Conservation (phyloP, 2,113 vertebrate species). For the Chaetura pelagica region DNA sequence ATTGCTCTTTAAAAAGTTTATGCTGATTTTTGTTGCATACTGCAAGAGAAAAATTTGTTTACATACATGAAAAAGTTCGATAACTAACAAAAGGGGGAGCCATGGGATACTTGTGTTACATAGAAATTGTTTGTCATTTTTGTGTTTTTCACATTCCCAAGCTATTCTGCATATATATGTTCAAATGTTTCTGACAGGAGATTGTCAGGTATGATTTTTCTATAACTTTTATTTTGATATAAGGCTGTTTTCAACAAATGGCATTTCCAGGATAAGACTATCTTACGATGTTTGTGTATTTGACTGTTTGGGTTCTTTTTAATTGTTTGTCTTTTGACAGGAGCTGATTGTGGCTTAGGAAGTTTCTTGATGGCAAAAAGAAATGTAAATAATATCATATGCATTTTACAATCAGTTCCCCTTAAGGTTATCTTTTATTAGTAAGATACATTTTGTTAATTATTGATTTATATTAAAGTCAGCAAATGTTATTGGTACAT, state of each 20-base stretch:
- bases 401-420: constrained; percentile 74
- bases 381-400: constrained; percentile 76
- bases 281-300: constrained; percentile 43
- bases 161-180: constrained; percentile 49
- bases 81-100: constrained; percentile 47
- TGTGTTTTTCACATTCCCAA: constrained; percentile 40
- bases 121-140: constrained; percentile 19
- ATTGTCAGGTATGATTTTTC: constrained; percentile 47
- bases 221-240: constrained; percentile 50
- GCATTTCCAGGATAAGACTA: constrained; percentile 60
- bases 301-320: constrained; percentile 40
- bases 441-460: constrained; percentile 64
- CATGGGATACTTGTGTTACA: constrained; percentile 35
- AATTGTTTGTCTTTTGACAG: constrained; percentile 54
- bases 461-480: constrained; percentile 72
- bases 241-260: constrained; percentile 65
- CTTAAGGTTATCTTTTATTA: constrained; percentile 70
- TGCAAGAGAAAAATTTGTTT: constrained; percentile 66
- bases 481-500: constrained; percentile 59
- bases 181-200: constrained; percentile 47
- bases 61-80: constrained; percentile 41
- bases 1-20: constrained; percentile 46
- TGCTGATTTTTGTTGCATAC: constrained; percentile 73
- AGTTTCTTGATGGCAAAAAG: constrained; percentile 70
- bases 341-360: constrained; percentile 75